Evolutionary conservation across 2,797 vertebrate genomes (phyloP), one percentile per base, ranked within the genome.

Genomic region (Zalophus californianus): DNA sequence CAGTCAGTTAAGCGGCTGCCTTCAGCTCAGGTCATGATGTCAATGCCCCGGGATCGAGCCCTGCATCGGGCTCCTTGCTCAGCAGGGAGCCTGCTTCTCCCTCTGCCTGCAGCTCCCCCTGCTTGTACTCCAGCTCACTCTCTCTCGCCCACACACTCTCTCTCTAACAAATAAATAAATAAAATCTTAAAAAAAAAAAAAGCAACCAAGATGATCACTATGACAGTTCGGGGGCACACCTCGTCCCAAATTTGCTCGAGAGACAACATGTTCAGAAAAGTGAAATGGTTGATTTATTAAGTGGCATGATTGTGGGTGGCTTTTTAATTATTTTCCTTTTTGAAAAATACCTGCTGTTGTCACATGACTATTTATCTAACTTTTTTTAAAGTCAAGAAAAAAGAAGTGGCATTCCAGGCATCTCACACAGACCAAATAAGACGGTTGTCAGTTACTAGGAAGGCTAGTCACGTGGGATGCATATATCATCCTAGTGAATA

Each of bases 221-320:
- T 66, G 14, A 48, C 14, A 75, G n/a, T 10, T n/a, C 2, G 3
- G 7, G 15, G 7, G 16, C 11, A 58, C 23, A 73, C 56, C 48
- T 73, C 0, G 0, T 79, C 56, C 48, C 93, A 58, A 35, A 9
- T 85, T 73, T 73, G 38, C 72, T 54, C 41, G 54, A 48, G 0
- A 62, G 62, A 90, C 16, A 38, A 62, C 72, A 75, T 64, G 58
- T 32, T 85, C 25, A 94, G 93, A 92, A 94, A 78, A 94, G 25
- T 35, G 10, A 87, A 80, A 91, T 1, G 5, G 20, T 41, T 56
- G 8, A 48, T 75, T 79, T 68, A 41, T 60, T 87, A 68, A 70
- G 15, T 50, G 58, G 9, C 41, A 50, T 50, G 27, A 48, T 35
- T 77, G 10, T 75, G 58, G 5, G 6, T 16, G 6, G 7, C 3